A percentile compares a stretch with the other conserved stretches of the same genome.
phyloP scores from a whole-genome alignment of 2,797 vertebrate genomes.

The Delichon dasypus region DNA sequence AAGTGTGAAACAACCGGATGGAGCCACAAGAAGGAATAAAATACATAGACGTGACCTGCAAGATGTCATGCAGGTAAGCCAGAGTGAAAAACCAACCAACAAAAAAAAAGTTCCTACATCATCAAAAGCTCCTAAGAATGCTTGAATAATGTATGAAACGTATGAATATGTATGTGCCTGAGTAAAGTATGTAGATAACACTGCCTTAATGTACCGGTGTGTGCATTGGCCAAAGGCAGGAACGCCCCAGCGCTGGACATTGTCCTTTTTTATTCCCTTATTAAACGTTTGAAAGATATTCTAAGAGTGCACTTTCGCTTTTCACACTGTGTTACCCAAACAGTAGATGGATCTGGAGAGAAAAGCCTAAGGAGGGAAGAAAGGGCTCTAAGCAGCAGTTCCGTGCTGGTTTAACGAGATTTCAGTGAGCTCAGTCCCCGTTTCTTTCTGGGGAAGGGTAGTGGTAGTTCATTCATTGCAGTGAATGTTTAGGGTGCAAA shows the following conservation, averaged over 20 bases:
- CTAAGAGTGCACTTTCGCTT: not conserved
- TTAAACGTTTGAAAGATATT: not conserved
- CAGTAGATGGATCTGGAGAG: not conserved
- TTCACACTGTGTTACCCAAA: not conserved
- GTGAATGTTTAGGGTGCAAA: not conserved
- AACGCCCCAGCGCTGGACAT: not conserved
- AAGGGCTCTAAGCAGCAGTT: not conserved
- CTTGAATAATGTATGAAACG: not conserved
- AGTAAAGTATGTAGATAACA: not conserved
- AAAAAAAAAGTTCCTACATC: not conserved
- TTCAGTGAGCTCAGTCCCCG: not conserved
- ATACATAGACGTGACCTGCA: not conserved
- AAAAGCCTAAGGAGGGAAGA: not conserved
- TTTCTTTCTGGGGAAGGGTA: not conserved
- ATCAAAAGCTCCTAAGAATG: not conserved
- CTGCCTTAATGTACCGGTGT: not conserved
- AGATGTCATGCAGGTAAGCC: not conserved
- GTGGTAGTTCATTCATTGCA: not conserved
- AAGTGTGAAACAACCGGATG: not conserved
- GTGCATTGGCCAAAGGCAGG: not conserved
- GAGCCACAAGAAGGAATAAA: not conserved
- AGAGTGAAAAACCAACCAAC: not conserved
- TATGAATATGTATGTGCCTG: not conserved
- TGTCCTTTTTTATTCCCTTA: not conserved
- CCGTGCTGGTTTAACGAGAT: not conserved